phyloP scores from a whole-genome alignment of 2,797 vertebrate genomes.

The Myripristis jacobus region DNA sequence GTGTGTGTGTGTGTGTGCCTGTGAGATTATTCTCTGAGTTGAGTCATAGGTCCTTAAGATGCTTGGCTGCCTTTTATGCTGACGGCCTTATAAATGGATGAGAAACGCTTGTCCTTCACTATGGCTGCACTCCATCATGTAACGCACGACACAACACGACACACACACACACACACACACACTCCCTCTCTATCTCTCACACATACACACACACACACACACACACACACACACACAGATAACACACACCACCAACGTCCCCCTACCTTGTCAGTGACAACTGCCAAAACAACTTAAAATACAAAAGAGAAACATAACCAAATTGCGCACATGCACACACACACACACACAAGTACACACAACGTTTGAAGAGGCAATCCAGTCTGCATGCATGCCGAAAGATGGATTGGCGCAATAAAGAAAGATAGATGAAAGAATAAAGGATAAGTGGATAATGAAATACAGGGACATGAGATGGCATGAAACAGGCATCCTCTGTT shows the following conservation, averaged over 20 bases:
- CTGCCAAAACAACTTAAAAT: neutral
- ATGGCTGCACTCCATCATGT: slow-evolving; percentile 44
- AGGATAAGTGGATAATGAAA: slow-evolving; percentile 1
- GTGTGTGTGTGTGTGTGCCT: slow-evolving; percentile 15
- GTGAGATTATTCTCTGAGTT: slow-evolving; percentile 31
- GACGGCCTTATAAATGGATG: slow-evolving; percentile 66
- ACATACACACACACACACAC: neutral
- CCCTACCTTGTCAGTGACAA: neutral
- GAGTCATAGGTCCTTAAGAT: slow-evolving; percentile 73
- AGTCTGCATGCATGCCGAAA: neutral
- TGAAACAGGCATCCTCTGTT: neutral
- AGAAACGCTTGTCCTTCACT: slow-evolving; percentile 66
- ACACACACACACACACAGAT: neutral
- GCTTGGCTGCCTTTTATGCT: slow-evolving; percentile 71
- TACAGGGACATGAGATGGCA: neutral
- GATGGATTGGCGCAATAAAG: slow-evolving; percentile 1
- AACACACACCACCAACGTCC: neutral
- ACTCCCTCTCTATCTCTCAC: too few relatives aligned
- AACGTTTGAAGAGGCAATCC: slow-evolving; percentile 11
- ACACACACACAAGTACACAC: neutral
- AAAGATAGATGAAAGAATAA: slow-evolving; percentile 2
- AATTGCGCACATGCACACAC: neutral
- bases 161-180: slow-evolving; percentile 18
- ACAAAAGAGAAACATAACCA: neutral
- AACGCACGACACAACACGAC: slow-evolving; percentile 32